Base-by-base conservation (phyloP, 2,113 vertebrate genomes). In the Gallinago undulata region DNA sequence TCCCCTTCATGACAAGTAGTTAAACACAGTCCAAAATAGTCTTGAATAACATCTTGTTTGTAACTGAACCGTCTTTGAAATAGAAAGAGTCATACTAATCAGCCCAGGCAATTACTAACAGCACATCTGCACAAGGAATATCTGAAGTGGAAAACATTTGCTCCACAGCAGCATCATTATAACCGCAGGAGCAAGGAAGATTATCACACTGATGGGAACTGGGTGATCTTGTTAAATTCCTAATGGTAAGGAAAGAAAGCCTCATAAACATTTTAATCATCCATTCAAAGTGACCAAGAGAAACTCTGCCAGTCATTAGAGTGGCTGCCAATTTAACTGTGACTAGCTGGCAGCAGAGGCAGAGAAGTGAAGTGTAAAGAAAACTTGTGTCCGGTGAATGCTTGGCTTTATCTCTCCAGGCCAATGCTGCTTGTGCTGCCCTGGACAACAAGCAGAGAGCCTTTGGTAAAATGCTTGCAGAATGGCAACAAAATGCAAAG, bases 381-480 rank as follows among this genome's bases (percentile, higher is more conserved):
- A 84, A 90, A 93, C 62, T 89, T 76, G 89, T 76, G 74, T 79
- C 86, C 53, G 7, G 63, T 86, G 62, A 94, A 93, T 72, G 67
- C 72, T 55, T 68, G 87, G 55, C 59, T 94, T 92, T 68, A 57
- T 91, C 86, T 70, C 86, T 80, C 39, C 51, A 98, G 98, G 97
- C 97, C 93, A 98, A 79, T 8, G 97, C 97, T 24, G 97, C 98
- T 18, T 97, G 97, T 13, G 97, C 97, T 7, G 97, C 94, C 55
- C 97, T 98, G 88, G 98, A 98, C 83, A 98, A 98, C 94, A 97
- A 98, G 92, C 98, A 98, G 77, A 87, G 96, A 31, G 84, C 90
- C 79, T 98, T 98, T 23, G 97, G 98, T 92, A 98, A 98, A 94
- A 95, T 98, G 94, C 95, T 98, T 45, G 94, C 95, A 2, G 96